Conservation (phyloP, 2,113 vertebrate genomes). For the Drymodes brunneopygia region DNA sequence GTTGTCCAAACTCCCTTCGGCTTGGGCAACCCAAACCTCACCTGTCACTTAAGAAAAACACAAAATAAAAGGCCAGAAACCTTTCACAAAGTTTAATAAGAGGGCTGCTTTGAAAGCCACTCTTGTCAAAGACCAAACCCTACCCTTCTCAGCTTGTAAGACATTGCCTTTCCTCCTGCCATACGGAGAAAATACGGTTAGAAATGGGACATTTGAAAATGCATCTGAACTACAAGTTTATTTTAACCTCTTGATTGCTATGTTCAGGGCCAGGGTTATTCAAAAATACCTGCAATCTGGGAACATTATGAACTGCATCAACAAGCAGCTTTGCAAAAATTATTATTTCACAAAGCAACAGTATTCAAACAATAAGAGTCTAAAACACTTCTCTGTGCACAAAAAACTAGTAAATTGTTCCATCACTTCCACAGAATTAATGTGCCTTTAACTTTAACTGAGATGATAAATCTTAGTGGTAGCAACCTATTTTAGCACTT, state of each 20-base stretch:
- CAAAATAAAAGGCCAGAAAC: neutral
- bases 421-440: neutral
- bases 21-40: neutral
- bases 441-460: neutral
- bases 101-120: neutral
- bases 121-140: neutral
- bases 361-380: neutral
- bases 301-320: neutral
- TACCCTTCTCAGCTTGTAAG: neutral
- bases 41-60: neutral
- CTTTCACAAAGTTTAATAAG: neutral
- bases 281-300: neutral
- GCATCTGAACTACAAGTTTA: neutral
- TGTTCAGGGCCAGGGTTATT: neutral
- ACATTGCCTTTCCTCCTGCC: neutral
- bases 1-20: neutral
- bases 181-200: neutral
- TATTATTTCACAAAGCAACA: neutral
- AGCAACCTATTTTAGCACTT: neutral
- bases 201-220: neutral
- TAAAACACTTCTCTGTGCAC: neutral
- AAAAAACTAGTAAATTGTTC: neutral
- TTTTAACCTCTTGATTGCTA: neutral
- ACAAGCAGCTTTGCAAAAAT: neutral
- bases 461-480: neutral